Evolutionary conservation across 35 echinoderm and acorn worm genomes (phyloP).

Genomic region (Antedon bifida): DNA sequence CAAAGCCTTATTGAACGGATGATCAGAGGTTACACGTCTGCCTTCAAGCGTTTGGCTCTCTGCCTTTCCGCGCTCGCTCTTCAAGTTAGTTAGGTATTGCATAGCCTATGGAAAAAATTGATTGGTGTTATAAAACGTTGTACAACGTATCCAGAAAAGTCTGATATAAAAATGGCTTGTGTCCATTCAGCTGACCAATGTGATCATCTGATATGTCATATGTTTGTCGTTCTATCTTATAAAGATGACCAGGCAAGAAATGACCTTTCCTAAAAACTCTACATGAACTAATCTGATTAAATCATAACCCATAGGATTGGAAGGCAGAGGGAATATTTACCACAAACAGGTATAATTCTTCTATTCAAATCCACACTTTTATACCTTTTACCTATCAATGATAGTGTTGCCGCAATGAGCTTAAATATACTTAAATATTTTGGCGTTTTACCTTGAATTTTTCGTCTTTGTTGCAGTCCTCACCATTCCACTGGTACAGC

Average conservation of each 20-base stretch:
- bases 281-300: no score
- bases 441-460: conserved; percentile 37
- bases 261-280: no score
- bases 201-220: neutral
- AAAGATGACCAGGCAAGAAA: neutral
- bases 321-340: no score
- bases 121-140: neutral
- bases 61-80: conserved; percentile 48
- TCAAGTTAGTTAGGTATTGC: conserved; percentile 56
- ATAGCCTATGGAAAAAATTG: conserved; percentile 44
- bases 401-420: no score
- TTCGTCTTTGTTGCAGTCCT: conserved; percentile 75
- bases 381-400: no score
- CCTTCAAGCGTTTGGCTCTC: conserved; percentile 47
- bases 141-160: neutral
- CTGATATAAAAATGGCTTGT: neutral
- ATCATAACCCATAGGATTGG: no score
- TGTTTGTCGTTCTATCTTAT: neutral
- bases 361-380: no score
- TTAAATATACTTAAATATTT: no score
- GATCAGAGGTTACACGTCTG: conserved; percentile 18
- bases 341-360: no score
- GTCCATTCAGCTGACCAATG: neutral
- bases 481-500: conserved; percentile 89
- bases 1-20: conserved; percentile 49